Evolutionary conservation across 2,888 invertebrate species (phyloP).

Genomic region (Cephus rjabovi): DNA sequence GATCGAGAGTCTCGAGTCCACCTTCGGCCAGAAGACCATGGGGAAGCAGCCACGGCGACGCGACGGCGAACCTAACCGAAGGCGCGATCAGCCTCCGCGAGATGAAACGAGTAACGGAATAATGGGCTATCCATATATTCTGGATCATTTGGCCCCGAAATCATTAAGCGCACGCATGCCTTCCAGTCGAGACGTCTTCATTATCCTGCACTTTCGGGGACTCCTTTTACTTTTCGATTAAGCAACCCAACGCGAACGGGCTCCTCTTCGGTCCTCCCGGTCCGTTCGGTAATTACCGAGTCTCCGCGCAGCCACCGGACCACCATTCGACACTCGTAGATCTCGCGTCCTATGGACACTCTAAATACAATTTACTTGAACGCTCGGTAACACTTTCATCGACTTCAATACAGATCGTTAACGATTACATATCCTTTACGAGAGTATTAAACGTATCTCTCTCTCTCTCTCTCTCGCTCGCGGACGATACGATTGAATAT

Average conservation of each 20-base stretch:
- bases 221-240: slow-evolving; percentile 36
- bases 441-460: neutral
- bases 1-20: neutral
- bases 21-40: neutral
- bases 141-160: slow-evolving; percentile 37
- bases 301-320: neutral
- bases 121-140: slow-evolving; percentile 39
- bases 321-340: neutral
- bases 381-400: neutral
- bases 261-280: neutral
- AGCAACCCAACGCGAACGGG: slow-evolving; percentile 15
- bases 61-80: too few relatives aligned
- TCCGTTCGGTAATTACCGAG: neutral
- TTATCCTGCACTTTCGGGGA: slow-evolving; percentile 34
- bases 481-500: neutral
- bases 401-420: neutral
- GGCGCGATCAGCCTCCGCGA: neutral
- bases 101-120: slow-evolving; percentile 10
- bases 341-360: neutral
- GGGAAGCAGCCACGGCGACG: neutral
- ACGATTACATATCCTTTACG: neutral
- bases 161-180: slow-evolving; percentile 39
- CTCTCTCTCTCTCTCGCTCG: too few relatives aligned
- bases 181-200: slow-evolving; percentile 28
- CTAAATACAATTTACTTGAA: neutral